These are phyloP conservation scores for Quadroppia sp. DNA, from an alignment of 2,888 invertebrate genomes.

Conservation along the genomic window DNA sequence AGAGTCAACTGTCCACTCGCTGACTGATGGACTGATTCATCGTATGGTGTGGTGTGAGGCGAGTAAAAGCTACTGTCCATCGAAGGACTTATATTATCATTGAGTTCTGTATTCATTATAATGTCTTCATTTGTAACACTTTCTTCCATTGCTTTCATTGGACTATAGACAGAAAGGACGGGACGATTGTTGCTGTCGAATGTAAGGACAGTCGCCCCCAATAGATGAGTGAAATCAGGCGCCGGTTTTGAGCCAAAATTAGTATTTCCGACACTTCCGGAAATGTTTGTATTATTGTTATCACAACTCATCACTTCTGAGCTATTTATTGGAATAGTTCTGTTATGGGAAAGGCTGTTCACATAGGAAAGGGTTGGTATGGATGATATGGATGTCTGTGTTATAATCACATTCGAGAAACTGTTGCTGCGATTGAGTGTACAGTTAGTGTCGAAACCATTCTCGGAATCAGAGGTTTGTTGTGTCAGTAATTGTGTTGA, in stretches of 20 bases:
- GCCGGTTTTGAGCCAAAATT: not conserved
- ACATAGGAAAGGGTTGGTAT: constrained; percentile 11
- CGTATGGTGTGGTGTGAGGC: not conserved
- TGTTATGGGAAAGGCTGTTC: not conserved
- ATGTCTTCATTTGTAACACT: not conserved
- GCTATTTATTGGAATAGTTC: not conserved
- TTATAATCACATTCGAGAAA: not conserved
- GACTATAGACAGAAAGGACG: not conserved
- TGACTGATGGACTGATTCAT: not conserved
- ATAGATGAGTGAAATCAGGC: not conserved
- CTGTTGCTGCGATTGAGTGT: constrained; percentile 3
- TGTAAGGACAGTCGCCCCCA: constrained; percentile 20
- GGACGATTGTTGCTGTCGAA: not conserved
- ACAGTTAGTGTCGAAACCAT: not conserved
- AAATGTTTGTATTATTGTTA: not conserved
- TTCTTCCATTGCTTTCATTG: not conserved
- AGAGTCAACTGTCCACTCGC: not conserved
- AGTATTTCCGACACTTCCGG: not conserved
- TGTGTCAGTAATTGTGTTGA: constrained; percentile 6
- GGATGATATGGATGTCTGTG: not conserved
- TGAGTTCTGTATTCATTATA: not conserved
- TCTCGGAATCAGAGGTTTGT: not conserved
- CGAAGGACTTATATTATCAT: not conserved
- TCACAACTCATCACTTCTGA: not conserved
- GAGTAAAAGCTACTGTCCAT: constrained; percentile 29